Evolutionary conservation across 1,140 invertebrate genomes (phyloP), one percentile per base, ranked within the genome.

Genomic region (Procambarus virginalis): DNA sequence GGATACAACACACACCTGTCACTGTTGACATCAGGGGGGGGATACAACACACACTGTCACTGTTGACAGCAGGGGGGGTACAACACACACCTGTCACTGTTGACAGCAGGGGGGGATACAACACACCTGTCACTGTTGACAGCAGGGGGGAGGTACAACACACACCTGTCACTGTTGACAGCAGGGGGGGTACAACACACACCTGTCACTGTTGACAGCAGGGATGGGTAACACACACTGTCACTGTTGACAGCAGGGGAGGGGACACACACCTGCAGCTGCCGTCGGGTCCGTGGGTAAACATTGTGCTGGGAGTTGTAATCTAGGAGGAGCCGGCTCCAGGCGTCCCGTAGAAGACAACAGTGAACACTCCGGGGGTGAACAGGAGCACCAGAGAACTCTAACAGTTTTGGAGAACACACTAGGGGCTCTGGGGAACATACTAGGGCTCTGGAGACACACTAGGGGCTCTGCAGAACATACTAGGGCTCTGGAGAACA

Each of bases 261-360:
- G 20, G 64, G 2, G n/a, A 9, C 55, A 22, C 85, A 12, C 34
- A 89, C 88, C 88, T 89, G 88, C 14, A 89, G 80, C 48, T 89
- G 88, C 51, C 88, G 73, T 6, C 88, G 48, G 3, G 88, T 89
- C 58, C 88, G 81, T 6, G 88, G 88, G 22, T 84, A 89, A 12
- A 89, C 82, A n/a, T 79, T 84, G 58, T 46, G 88, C n/a, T 89
- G 88, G 46, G 20, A 79, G 75, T 89, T 89, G 76, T 89, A 89
- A 4, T 89, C 88, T 20, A 68, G 14, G 20, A 89, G 68, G 10
- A 89, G 58, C 17, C 75, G 49, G 64, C 84, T 76, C 88, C 88
- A 89, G 51, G 88, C 88, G 3, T 89, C 81, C 76, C 88, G 34
- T 84, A 9, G 6, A 20, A 4, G 1, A 73, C n/a, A 73, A 20